Evolutionary conservation across 1,140 invertebrate genomes (phyloP).

Genomic region (Drosophila bocki): DNA sequence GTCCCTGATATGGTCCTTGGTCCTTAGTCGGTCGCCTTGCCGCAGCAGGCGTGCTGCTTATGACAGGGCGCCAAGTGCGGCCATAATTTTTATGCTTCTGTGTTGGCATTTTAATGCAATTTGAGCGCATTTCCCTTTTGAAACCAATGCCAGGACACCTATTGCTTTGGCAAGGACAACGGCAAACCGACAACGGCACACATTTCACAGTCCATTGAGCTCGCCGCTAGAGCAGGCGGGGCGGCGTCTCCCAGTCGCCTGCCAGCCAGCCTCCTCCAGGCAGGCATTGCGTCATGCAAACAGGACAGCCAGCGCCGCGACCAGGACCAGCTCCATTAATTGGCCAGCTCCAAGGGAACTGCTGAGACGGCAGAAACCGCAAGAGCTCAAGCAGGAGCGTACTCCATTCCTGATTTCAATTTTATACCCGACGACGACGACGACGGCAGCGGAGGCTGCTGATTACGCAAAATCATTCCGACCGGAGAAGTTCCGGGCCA

Average conservation of each 20-base stretch:
- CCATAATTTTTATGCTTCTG: conserved; percentile 82
- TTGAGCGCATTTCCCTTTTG: conserved; percentile 82
- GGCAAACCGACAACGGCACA: conserved; percentile 62
- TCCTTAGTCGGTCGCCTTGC: conserved; percentile 25
- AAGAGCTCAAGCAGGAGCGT: conserved; percentile 12
- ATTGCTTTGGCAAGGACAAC: conserved; percentile 80
- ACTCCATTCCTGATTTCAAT: conserved; percentile 53
- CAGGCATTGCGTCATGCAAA: conserved; percentile 70
- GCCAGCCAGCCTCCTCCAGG: conserved; percentile 7
- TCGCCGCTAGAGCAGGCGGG: conserved; percentile 13
- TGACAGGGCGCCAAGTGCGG: conserved; percentile 75
- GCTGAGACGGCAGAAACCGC: conserved; percentile 62
- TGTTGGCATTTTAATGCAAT: conserved; percentile 82
- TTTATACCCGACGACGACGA: conserved; percentile 31
- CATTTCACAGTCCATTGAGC: conserved; percentile 82
- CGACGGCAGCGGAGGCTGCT: conserved; percentile 40
- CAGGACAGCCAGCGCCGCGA: conserved; percentile 48
- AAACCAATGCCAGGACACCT: conserved; percentile 83
- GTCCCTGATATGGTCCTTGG: conserved; percentile 16
- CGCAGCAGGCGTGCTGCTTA: conserved; percentile 80
- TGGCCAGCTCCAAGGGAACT: conserved; percentile 51
- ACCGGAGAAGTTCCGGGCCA: conserved; percentile 3
- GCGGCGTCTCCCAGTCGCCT: conserved; percentile 64
- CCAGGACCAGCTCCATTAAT: conserved; percentile 58
- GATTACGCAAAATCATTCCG: conserved; percentile 67